phyloP scores from a whole-genome alignment of 2,113 vertebrate species.

The Apaloderma vittatum region DNA sequence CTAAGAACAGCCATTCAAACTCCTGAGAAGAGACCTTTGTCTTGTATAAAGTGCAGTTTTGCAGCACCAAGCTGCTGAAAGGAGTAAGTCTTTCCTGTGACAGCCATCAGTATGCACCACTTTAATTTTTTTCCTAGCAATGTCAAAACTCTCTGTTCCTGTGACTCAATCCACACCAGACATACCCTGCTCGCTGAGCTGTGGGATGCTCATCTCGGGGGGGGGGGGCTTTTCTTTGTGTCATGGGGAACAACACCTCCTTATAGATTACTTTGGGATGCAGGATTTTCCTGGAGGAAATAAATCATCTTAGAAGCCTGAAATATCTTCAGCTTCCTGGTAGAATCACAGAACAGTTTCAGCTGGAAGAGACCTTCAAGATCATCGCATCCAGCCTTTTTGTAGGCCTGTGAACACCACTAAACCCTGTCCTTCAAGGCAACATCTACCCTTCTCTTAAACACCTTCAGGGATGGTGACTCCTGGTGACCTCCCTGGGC shows the following conservation, averaged over 20 bases:
- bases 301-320: not conserved
- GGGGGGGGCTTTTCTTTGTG: not conserved
- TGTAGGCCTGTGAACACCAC: too few relatives aligned
- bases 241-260: not conserved
- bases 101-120: not conserved
- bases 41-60: not conserved
- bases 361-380: too few relatives aligned
- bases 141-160: not conserved
- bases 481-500: too few relatives aligned
- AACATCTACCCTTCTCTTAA: too few relatives aligned
- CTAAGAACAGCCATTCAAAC: constrained; percentile 28
- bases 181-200: not conserved
- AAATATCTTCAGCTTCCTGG: not conserved
- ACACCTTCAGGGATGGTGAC: too few relatives aligned
- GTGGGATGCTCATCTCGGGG: not conserved
- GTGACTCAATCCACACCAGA: not conserved
- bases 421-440: too few relatives aligned
- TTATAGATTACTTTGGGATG: not conserved
- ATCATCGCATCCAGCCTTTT: too few relatives aligned
- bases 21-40: constrained; percentile 19
- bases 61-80: not conserved
- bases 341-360: too few relatives aligned
- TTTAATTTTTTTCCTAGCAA: not conserved
- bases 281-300: not conserved
- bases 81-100: not conserved